phyloP scores from a whole-genome alignment of 2,888 invertebrate genomes.

The Pristionchus japonicus region DNA sequence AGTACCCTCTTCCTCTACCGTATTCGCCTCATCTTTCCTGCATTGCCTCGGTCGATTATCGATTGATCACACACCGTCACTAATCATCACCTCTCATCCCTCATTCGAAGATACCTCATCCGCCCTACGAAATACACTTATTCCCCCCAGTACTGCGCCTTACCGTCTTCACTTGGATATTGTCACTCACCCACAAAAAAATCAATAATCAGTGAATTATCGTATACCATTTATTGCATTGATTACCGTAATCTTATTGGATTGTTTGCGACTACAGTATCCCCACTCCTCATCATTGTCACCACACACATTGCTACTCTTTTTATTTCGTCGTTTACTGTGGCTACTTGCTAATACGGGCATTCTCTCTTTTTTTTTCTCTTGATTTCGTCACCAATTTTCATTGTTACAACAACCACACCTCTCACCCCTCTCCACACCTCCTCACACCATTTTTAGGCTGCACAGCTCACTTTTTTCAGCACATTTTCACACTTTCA shows the following conservation, averaged over 20 bases:
- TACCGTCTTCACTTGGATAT: not conserved
- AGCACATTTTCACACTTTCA: not conserved
- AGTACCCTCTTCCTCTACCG: not conserved
- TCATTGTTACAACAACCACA: not conserved
- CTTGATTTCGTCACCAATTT: not conserved
- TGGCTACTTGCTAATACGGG: slow-evolving; percentile 43
- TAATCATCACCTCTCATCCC: not conserved
- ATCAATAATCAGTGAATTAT: slow-evolving; percentile 4
- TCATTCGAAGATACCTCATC: not conserved
- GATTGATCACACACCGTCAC: not conserved
- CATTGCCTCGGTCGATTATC: slow-evolving; percentile 30
- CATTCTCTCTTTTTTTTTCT: slow-evolving; percentile 34
- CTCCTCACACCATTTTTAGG: not conserved
- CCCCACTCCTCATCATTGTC: not conserved
- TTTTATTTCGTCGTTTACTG: slow-evolving; percentile 28
- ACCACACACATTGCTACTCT: not conserved
- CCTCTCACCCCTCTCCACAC: slow-evolving; percentile 1
- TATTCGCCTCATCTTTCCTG: not conserved
- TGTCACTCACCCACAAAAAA: not conserved
- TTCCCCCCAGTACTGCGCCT: slow-evolving; percentile 25
- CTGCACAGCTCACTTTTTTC: not conserved
- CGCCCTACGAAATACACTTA: slow-evolving; percentile 2
- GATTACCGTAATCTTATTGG: slow-evolving; percentile 13
- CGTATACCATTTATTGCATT: not conserved
- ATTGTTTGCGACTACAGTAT: not conserved